Base-by-base conservation (phyloP, 2,888 invertebrate genomes). In the Agriopis aurantiaria region DNA sequence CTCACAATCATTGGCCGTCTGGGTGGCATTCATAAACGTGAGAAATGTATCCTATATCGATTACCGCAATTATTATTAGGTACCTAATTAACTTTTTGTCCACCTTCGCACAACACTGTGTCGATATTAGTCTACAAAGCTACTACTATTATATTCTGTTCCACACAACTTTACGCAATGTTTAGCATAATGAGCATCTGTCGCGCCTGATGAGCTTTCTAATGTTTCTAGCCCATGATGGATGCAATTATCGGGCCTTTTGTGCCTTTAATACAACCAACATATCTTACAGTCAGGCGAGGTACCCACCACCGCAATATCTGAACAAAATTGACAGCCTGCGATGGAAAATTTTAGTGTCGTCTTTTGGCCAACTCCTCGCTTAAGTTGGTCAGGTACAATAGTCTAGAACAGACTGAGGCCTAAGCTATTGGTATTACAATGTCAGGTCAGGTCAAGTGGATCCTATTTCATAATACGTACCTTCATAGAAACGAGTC, bases 231-330 rank as follows among this genome's bases (percentile, higher is more conserved):
- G 51, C 23, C 61, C 41, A 62, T 62, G 62, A 62, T 62, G 62
- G 23, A 62, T 62, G 62, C n/a, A 62, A 62, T 62, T 62, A 62
- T 62, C 53, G 62, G 45, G 53, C 52, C 62, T 62, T 62, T 62
- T 62, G 53, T 62, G 62, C 53, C 45, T 23, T 6, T 0, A 43
- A 3, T 46, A 48, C 23, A 8, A 12, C 46, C 46, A 33, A 46
- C 46, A 9, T 8, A 58, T 46, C 12, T 33, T 56, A n/a, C 23
- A 33, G 9, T 8, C 33, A 6, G 3, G 4, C n/a, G 8, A 12
- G 6, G 9, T 33, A 46, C 46, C 58, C 46, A 58, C 58, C 8
- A 33, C 23, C 12, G 46, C 6, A 8, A 12, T 9, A 8, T 14
- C 33, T 33, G 3, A 46, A 3, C n/a, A 58, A 46, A 46, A 33